These are phyloP conservation scores for Lutjanus argentimaculatus DNA, from an alignment of 2,797 vertebrate species.

Conservation along the genomic window DNA sequence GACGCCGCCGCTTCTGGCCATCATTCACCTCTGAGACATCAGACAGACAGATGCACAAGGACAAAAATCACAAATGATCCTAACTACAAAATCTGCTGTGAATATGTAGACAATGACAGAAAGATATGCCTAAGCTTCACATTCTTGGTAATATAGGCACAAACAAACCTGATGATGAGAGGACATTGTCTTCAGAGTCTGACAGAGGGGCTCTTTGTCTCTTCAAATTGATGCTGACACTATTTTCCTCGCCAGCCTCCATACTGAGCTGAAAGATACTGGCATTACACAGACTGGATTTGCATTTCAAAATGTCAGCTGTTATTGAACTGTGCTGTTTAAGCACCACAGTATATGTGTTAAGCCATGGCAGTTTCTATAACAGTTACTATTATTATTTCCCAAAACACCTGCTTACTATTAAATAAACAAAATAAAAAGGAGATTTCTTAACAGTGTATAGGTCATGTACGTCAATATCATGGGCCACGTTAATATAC, in stretches of 20 bases:
- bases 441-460: background rate
- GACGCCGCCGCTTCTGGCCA: conserved; percentile 79
- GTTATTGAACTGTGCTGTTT: background rate
- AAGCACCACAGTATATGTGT: background rate
- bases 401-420: background rate
- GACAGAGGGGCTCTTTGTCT: conserved; percentile 80
- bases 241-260: conserved; percentile 60
- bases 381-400: background rate
- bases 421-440: background rate
- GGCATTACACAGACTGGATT: background rate
- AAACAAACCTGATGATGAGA: conserved; percentile 59
- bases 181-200: conserved; percentile 78
- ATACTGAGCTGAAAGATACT: conserved; percentile 60
- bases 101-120: background rate
- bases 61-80: background rate
- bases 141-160: background rate
- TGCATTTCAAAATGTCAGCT: background rate
- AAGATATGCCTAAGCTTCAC: background rate
- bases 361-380: background rate
- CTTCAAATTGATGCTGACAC: conserved; percentile 64
- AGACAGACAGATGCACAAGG: background rate
- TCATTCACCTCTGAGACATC: conserved; percentile 67
- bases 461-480: background rate
- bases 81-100: background rate
- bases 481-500: background rate